Base-by-base conservation (phyloP, 2,113 vertebrate genomes). In the Pelmatolapia mariae region DNA sequence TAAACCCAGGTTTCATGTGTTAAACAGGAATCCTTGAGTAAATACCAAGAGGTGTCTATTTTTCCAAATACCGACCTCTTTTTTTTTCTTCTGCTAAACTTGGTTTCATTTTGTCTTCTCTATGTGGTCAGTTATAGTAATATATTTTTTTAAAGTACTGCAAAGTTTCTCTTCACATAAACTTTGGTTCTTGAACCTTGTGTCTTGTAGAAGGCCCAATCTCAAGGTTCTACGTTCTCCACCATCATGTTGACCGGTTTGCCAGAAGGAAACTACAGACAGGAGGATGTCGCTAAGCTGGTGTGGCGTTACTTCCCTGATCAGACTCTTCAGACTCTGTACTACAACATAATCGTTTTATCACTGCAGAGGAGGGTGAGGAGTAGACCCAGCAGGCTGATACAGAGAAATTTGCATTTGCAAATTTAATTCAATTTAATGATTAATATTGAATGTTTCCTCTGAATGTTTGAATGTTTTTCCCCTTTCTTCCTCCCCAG, bases 181-280 rank as follows among this genome's bases (percentile, higher is more conserved):
- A 8, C 4, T 3, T 81, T 24, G 59, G 3, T 10, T 8, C 24
- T 33, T 54, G 7, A 47, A 8, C 47, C 7, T 33, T 26, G 16
- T 45, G 22, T 80, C 38, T 13, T 19, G 5, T 12, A 92, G 91
- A 76, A 31, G 8, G 53, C 40, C 31, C 8, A 10, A 5, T 6
- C 1, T n/a, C 15, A 1, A 1, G 38, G 9, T 5, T 45, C 80
- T 1, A 10, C 2, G 4, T 38, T 59, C 26, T 47, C 26, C 45
- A 90, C 83, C 0, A 4, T 93, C 71, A 93, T 94, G 93, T 7
- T 94, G 54, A 94, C 93, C 0, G 85, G 86, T 56, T 54, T 94
- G 15, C 90, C 93, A 1, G 31, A 53, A 6, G 71, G 15, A 29
- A 9, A 11, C 18, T 93, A 89, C 86, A 66, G 1, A 1, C 90